Percentiles rank a stretch among this genome's conserved stretches.
Evolutionary conservation across 2,888 invertebrate species (phyloP).

Genomic region (Scrobipalpa atriplicella): DNA sequence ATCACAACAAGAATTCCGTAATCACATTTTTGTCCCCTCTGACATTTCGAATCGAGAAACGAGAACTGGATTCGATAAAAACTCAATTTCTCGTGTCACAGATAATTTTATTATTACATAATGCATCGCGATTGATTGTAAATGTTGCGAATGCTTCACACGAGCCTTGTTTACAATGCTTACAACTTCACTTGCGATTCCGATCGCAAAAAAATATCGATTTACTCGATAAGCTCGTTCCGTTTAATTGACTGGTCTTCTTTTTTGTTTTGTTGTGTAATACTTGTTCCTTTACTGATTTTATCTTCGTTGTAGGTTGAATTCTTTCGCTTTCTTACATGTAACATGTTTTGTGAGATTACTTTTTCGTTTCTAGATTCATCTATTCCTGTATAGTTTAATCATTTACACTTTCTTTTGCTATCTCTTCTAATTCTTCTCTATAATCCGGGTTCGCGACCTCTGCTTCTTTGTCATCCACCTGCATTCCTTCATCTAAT

Average conservation of each 20-base stretch:
- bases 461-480: background rate
- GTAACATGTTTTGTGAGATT: background rate
- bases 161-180: constrained; percentile 32
- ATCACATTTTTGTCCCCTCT: constrained; percentile 37
- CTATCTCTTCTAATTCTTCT: background rate
- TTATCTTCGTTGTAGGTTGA: constrained; percentile 32
- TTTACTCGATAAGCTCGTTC: constrained; percentile 41
- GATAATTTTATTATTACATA: constrained; percentile 29
- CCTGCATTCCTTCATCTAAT: background rate
- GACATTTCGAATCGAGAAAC: constrained; percentile 51
- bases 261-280: constrained; percentile 36
- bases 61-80: constrained; percentile 38
- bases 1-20: constrained; percentile 27
- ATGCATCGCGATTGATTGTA: constrained; percentile 33
- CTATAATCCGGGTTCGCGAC: background rate
- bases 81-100: constrained; percentile 32
- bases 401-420: constrained; percentile 8
- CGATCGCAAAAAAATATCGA: constrained; percentile 38
- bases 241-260: constrained; percentile 40
- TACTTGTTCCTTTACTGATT: constrained; percentile 29
- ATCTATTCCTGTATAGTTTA: background rate
- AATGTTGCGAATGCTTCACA: constrained; percentile 34
- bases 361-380: background rate
- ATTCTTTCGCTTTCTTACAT: constrained; percentile 26
- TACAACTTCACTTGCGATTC: constrained; percentile 33